phyloP scores from a whole-genome alignment of 1,140 invertebrate genomes.

The Harpegnathos saltator region DNA sequence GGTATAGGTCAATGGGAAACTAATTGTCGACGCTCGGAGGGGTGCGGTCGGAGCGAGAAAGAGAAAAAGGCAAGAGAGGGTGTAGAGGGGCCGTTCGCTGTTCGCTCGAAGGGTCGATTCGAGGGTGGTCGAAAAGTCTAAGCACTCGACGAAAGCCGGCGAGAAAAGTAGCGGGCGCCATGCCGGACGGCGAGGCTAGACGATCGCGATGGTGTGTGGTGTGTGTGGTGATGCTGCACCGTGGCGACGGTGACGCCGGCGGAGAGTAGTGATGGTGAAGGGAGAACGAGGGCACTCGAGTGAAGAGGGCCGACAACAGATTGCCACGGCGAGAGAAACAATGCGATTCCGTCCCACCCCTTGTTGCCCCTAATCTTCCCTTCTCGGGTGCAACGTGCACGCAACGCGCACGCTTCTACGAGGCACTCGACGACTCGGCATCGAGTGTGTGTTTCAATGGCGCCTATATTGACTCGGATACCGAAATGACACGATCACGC shows the following conservation, averaged over 20 bases:
- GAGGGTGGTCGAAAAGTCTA: slow-evolving; percentile 81
- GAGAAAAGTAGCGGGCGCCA: slow-evolving; percentile 68
- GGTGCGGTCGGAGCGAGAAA: slow-evolving; percentile 62
- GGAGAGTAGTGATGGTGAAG: slow-evolving; percentile 59
- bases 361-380: slow-evolving; percentile 48
- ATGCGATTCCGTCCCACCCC: slow-evolving; percentile 74
- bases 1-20: slow-evolving; percentile 81
- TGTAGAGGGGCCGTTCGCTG: slow-evolving; percentile 61
- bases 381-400: slow-evolving; percentile 73
- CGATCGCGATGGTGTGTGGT: slow-evolving; percentile 40
- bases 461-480: slow-evolving; percentile 58
- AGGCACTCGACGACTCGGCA: slow-evolving; percentile 68
- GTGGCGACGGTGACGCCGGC: slow-evolving; percentile 16
- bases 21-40: slow-evolving; percentile 80
- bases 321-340: slow-evolving; percentile 83
- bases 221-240: slow-evolving; percentile 1
- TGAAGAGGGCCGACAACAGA: slow-evolving; percentile 82
- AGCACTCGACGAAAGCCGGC: slow-evolving; percentile 76
- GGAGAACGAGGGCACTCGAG: slow-evolving; percentile 79
- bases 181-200: slow-evolving; percentile 71
- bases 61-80: slow-evolving; percentile 8
- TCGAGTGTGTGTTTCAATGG: slow-evolving; percentile 71
- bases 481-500: slow-evolving; percentile 60
- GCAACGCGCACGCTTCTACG: slow-evolving; percentile 71
- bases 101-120: slow-evolving; percentile 71